Evolutionary conservation across 2,888 invertebrate genomes (phyloP), one percentile per base, ranked within the genome.

Genomic region (Podotricha telesiphe): DNA sequence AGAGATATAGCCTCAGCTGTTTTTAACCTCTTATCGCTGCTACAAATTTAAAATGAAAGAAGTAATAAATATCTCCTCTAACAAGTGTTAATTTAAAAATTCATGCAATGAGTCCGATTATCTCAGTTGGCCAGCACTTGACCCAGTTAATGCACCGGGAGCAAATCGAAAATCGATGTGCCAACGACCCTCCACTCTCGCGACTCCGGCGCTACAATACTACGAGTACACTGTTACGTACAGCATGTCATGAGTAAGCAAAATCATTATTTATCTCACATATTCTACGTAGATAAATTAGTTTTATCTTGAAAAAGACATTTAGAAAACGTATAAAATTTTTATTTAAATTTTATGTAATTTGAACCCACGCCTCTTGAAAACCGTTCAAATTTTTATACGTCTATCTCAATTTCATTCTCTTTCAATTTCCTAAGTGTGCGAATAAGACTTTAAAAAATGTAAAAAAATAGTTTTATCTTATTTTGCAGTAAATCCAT

Each of bases 101-200:
- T 47, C 61, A 65, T 70, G 51, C 48, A 65, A 69, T 71, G 62
- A 73, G 62, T 76, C 73, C 70, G 61, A 75, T 82, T 82, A 83
- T 84, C 82, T 80, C 75, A 72, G 77, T 78, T 79, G 77, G 78
- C 79, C 79, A 86, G 89, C 87, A 87, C 92, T 92, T 92, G 92
- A 92, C 92, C 92, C 83, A 92, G 79, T 86, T 90, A 79, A 76
- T 86, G 85, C 83, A 83, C 80, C 79, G 85, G 82, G 86, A 84
- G 86, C 81, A 92, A 92, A 92, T 92, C 91, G 91, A 91, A 89
- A 92, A 91, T 92, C 92, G 85, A 92, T 91, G 83, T 85, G 90
- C 77, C 83, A 82, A 83, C 83, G 83, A 83, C 81, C 81, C 78
- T 79, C 77, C 74, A 67, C 85, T 83, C 82, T 78, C 77, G 75